Conservation (phyloP, 1,140 invertebrate genomes). For the Drosophila arawakana region DNA sequence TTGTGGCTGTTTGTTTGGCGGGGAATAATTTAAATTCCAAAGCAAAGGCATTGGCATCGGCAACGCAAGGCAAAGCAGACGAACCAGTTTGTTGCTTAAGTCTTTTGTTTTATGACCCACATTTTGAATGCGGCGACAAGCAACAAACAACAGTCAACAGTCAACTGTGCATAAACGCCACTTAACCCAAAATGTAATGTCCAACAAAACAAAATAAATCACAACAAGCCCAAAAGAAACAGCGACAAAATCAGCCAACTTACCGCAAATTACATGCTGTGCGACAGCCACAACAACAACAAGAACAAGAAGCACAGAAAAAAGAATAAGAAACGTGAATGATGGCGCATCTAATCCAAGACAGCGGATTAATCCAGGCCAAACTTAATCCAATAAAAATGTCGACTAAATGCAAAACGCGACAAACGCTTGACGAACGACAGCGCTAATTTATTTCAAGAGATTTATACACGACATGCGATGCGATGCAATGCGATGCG, state of each 20-base stretch:
- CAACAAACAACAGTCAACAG: constrained; percentile 23
- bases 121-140: constrained; percentile 39
- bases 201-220: constrained; percentile 62
- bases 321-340: constrained; percentile 51
- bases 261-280: constrained; percentile 73
- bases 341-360: constrained; percentile 70
- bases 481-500: too few species aligned
- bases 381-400: constrained; percentile 79
- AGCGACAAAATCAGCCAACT: constrained; percentile 40
- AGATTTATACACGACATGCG: constrained; percentile 52
- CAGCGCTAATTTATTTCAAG: constrained; percentile 77
- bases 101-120: constrained; percentile 69
- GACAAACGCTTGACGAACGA: constrained; percentile 77
- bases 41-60: constrained; percentile 8
- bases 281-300: constrained; percentile 34
- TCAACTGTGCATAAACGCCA: constrained; percentile 63
- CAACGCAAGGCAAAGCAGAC: constrained; percentile 30
- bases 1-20: constrained; percentile 14
- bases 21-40: constrained; percentile 70
- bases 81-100: constrained; percentile 73
- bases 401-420: constrained; percentile 70
- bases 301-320: constrained; percentile 12
- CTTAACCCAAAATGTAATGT: constrained; percentile 71
- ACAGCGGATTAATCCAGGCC: constrained; percentile 67
- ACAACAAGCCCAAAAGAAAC: constrained; percentile 56